Evolutionary conservation across 2,888 invertebrate genomes (phyloP).

Genomic region (Leistus spinibarbis): DNA sequence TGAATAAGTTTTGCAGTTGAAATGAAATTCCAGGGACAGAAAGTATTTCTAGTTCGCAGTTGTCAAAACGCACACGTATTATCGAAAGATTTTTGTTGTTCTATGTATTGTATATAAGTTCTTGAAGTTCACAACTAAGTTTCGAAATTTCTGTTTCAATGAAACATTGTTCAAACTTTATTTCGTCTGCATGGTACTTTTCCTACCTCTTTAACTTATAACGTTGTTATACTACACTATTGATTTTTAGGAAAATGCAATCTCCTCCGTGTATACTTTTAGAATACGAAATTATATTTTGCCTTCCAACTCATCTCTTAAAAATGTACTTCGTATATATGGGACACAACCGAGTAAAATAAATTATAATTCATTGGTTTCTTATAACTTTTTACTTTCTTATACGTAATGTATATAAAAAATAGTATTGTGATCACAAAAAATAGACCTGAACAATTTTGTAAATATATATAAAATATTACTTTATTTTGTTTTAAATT

Average conservation of each 20-base stretch:
- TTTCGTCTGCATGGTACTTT: slow-evolving; percentile 20
- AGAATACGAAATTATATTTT: slow-evolving; percentile 36
- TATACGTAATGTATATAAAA: no score
- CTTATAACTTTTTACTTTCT: no score
- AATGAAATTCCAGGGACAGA: neutral
- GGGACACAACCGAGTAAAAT: no score
- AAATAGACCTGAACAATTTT: no score
- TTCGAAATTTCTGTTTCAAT: slow-evolving; percentile 30
- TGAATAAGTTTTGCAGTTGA: no score
- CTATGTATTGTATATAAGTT: neutral
- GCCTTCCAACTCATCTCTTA: no score
- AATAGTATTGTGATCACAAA: no score
- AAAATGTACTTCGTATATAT: no score
- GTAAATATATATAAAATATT: no score
- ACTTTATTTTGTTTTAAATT: no score
- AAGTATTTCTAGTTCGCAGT: neutral
- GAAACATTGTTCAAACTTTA: slow-evolving; percentile 30
- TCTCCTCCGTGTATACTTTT: slow-evolving; percentile 26
- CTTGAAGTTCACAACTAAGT: slow-evolving; percentile 19
- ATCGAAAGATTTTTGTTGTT: neutral
- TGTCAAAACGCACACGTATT: neutral
- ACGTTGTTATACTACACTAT: slow-evolving; percentile 28
- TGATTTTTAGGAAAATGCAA: slow-evolving; percentile 34
- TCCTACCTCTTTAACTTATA: slow-evolving; percentile 33
- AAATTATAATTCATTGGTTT: no score